Conservation (phyloP, 2,113 vertebrate species). For the Numenius arquata region DNA sequence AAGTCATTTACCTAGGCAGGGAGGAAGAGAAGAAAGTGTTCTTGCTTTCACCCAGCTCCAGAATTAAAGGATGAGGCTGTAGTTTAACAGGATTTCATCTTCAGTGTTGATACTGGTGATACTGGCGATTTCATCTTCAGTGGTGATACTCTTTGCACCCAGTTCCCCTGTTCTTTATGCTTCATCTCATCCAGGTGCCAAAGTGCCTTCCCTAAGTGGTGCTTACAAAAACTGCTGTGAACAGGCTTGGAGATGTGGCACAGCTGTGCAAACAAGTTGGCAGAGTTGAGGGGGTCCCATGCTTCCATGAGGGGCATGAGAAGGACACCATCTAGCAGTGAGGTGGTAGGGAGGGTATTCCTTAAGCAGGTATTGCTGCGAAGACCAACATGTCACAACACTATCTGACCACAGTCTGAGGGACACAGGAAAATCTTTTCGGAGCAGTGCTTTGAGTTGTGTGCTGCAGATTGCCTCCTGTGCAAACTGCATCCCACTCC, state of each 20-base stretch:
- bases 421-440: not conserved
- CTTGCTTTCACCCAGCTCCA: not conserved
- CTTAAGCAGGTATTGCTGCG: not conserved
- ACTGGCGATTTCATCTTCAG: not conserved
- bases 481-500: not conserved
- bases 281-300: not conserved
- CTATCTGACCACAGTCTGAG: not conserved
- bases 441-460: not conserved
- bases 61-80: not conserved
- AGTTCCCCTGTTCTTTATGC: not conserved
- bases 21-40: not conserved
- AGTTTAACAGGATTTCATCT: not conserved
- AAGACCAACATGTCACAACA: not conserved
- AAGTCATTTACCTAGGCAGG: not conserved
- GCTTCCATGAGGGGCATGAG: not conserved
- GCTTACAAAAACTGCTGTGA: not conserved
- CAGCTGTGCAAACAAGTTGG: not conserved
- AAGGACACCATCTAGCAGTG: not conserved
- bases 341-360: not conserved
- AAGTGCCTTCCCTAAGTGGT: not conserved
- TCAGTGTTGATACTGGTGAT: not conserved
- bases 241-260: not conserved
- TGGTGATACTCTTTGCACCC: not conserved
- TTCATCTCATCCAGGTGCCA: fast-evolving
- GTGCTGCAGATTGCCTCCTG: not conserved